Base-by-base conservation (phyloP, 30 jellyfish, hydroid and myxozoan species). In the Cassiopea andromeda region DNA sequence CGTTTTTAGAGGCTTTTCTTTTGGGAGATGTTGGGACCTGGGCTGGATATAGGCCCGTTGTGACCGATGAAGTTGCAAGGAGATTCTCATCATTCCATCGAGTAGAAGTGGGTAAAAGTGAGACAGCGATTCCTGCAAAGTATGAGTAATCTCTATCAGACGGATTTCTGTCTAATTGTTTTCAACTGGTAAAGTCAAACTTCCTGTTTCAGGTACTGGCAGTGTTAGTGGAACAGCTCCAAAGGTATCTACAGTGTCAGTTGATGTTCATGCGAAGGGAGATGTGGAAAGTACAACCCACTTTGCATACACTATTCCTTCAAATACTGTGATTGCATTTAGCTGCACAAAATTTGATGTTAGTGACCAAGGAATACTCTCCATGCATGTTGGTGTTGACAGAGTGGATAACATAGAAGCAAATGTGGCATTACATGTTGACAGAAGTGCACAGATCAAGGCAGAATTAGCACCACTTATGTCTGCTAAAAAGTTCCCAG, bases 251-350 rank as follows among this genome's bases (percentile, higher is more conserved):
- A 64, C 83, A 48, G 96, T 89, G 27, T 89, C 96, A 7, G 92
- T 89, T 54, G 88, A 90, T 48, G 93, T 83, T 18, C 97, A 90
- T 72, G 66, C 69, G 87, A 48, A 75, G 60, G 97, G 88, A 27
- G 90, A 77, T 17, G 85, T 78, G 14, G 97, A 95, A 46, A 58
- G 75, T 48, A 87, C 60, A 44, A 15, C 77, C 9, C 91, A 88
- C 27, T 92, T 86, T 43, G 74, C 97, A 13, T 95, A 72, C 85
- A 84, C 87, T 43, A 88, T 95, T 14, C 98, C 98, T 9, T 88
- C 97, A n/a, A 92, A 88, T 70, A 95, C 99, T 4, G 96, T 95
- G 46, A 94, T 95, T 68, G 98, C 98, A 38, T 95, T 78, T 74
- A 86, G 98, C 79, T 95, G 99, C 92, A 95, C 90, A 46, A 83